Conservation (phyloP, 2,888 invertebrate genomes). For the Synergus umbraculus region DNA sequence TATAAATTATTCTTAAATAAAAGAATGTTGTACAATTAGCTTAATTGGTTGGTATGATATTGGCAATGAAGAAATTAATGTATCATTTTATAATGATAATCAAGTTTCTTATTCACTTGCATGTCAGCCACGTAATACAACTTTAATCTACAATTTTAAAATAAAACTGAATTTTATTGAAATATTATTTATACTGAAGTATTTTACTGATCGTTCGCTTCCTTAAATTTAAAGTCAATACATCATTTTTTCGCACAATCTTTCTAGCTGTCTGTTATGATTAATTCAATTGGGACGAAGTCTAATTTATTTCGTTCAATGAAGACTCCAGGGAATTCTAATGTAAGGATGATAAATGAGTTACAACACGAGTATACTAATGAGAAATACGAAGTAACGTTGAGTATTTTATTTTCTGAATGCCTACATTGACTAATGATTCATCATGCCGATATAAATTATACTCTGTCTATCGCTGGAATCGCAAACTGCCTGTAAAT, state of each 20-base stretch:
- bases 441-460: constrained; percentile 29
- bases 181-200: neutral
- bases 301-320: constrained; percentile 35
- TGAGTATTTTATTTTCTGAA: constrained; percentile 33
- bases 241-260: constrained; percentile 22
- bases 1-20: neutral
- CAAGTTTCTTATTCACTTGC: neutral
- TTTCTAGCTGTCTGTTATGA: constrained; percentile 19
- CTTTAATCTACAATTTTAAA: neutral
- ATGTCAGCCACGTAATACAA: neutral
- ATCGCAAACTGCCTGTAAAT: neutral
- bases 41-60: neutral
- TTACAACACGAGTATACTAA: constrained; percentile 15
- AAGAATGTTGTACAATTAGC: neutral
- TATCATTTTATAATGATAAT: neutral
- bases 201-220: constrained; percentile 12
- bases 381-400: constrained; percentile 25
- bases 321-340: constrained; percentile 25
- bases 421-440: constrained; percentile 30
- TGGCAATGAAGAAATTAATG: neutral
- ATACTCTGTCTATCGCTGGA: neutral
- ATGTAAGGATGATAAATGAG: constrained; percentile 33
- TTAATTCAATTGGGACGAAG: constrained; percentile 28
- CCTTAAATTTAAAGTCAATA: constrained; percentile 20
- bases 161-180: neutral